Conservation (phyloP, 2,113 vertebrate species). For the Calonectris borealis region DNA sequence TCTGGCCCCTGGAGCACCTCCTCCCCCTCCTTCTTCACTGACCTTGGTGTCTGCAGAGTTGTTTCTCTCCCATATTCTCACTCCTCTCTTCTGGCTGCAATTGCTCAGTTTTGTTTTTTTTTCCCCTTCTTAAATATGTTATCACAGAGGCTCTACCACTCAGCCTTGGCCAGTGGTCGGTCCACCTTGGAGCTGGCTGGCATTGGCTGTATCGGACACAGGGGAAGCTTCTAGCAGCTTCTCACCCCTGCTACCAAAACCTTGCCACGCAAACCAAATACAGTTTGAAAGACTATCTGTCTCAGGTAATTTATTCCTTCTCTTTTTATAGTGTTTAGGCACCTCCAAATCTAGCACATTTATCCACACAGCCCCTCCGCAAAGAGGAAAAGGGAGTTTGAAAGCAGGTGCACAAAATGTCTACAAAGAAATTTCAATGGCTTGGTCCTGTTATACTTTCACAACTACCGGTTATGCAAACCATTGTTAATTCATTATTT, state of each 20-base stretch:
- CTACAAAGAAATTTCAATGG: neutral
- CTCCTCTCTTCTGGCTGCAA: neutral
- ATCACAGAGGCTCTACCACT: neutral
- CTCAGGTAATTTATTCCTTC: neutral
- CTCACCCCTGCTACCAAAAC: neutral
- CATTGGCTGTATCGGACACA: neutral
- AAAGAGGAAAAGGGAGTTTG: neutral
- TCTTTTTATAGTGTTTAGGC: neutral
- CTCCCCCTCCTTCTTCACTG: neutral
- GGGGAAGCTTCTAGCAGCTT: neutral
- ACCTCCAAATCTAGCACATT: neutral
- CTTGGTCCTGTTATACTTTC: neutral
- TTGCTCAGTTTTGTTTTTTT: too few species aligned
- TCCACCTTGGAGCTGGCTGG: neutral
- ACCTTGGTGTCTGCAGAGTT: neutral
- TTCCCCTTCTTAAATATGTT: neutral
- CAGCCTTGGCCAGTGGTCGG: too few species aligned
- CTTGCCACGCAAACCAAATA: neutral
- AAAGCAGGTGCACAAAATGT: neutral
- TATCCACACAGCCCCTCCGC: neutral
- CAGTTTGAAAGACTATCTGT: neutral
- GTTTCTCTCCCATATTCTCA: neutral
- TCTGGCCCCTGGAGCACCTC: neutral
- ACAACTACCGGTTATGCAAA: neutral
- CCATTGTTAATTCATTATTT: neutral